Percentiles rank a stretch among this genome's conserved stretches.
phyloP scores from a whole-genome alignment of 2,797 vertebrate species.

The Cichlasoma orientale region DNA sequence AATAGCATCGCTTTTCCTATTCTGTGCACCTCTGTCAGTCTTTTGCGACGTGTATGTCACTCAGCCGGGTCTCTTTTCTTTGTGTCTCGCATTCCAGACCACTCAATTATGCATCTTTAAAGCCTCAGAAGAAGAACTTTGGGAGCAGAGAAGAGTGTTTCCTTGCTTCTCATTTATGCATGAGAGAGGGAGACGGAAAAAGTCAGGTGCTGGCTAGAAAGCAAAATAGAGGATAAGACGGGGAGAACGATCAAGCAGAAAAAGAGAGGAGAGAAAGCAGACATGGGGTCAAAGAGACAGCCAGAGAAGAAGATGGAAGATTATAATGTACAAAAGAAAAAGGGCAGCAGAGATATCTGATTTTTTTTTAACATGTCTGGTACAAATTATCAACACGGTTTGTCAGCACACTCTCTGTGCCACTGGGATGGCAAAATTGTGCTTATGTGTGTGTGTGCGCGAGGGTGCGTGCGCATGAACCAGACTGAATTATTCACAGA shows the following conservation, averaged over 20 bases:
- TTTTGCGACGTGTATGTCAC: not conserved
- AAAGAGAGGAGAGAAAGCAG: slow-evolving; percentile 25
- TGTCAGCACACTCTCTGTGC: slow-evolving; percentile 44
- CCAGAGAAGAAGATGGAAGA: slow-evolving; percentile 31
- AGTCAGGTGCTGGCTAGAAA: slow-evolving; percentile 22
- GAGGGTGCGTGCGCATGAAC: not conserved
- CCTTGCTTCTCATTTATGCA: slow-evolving; percentile 55
- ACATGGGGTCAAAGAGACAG: slow-evolving; percentile 49
- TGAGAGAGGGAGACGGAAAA: slow-evolving; percentile 22
- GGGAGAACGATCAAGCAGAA: slow-evolving; percentile 27
- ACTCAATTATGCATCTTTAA: slow-evolving; percentile 49
- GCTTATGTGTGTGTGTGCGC: slow-evolving; percentile 11
- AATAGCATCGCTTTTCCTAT: not conserved
- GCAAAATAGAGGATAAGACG: slow-evolving; percentile 19
- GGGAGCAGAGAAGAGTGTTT: slow-evolving; percentile 32
- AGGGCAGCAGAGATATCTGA: slow-evolving; percentile 22
- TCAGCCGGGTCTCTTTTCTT: slow-evolving; percentile 9
- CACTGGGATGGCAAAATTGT: slow-evolving; percentile 21
- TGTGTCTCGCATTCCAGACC: slow-evolving; percentile 26
- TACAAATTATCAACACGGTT: slow-evolving; percentile 62
- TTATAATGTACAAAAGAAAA: slow-evolving; percentile 29
- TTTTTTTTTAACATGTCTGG: slow-evolving; percentile 17
- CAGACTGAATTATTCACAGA: slow-evolving; percentile 67
- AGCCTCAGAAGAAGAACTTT: slow-evolving; percentile 40
- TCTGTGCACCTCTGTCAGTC: not conserved